Conservation (phyloP, 37 sponge, comb jelly and placozoan species). For the Cliona cf. orientalis region DNA sequence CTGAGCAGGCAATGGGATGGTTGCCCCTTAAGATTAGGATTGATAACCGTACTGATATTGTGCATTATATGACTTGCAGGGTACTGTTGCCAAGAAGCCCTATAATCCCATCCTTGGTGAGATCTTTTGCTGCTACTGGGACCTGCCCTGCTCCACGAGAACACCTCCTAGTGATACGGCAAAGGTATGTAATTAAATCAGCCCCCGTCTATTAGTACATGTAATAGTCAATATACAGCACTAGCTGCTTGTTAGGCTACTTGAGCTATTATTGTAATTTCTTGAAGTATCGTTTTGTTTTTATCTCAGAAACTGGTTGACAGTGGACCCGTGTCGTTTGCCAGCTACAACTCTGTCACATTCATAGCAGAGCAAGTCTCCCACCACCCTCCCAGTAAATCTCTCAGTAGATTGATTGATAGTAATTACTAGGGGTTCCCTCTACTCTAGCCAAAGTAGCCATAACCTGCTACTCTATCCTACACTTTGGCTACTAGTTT, state of each 20-base stretch:
- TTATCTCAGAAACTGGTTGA: slow-evolving; percentile 33
- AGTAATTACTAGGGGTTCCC: not conserved
- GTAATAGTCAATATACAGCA: not conserved
- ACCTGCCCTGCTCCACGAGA: slow-evolving; percentile 69
- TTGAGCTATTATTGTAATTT: not conserved
- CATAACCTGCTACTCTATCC: too few species aligned
- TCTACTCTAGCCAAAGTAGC: too few species aligned
- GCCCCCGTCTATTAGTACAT: not conserved
- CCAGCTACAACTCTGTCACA: slow-evolving; percentile 70
- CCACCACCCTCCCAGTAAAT: slow-evolving; percentile 96
- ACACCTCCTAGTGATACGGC: slow-evolving; percentile 33
- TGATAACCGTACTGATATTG: not conserved
- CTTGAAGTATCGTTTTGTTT: not conserved
- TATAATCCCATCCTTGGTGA: slow-evolving; percentile 99
- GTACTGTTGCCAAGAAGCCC: slow-evolving; percentile 95
- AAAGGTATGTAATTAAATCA: slow-evolving; percentile 26
- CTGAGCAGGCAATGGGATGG: too few species aligned
- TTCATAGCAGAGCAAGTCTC: slow-evolving; percentile 98
- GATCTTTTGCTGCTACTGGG: slow-evolving; percentile 94
- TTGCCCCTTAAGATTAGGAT: too few species aligned
- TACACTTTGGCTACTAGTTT: too few species aligned
- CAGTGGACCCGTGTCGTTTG: slow-evolving; percentile 85
- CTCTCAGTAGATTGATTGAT: not conserved
- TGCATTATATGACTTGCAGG: slow-evolving; percentile 40
- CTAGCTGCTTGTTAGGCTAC: not conserved